Evolutionary conservation across 2,888 invertebrate genomes (phyloP).

Genomic region (Aleiodes alternator): DNA sequence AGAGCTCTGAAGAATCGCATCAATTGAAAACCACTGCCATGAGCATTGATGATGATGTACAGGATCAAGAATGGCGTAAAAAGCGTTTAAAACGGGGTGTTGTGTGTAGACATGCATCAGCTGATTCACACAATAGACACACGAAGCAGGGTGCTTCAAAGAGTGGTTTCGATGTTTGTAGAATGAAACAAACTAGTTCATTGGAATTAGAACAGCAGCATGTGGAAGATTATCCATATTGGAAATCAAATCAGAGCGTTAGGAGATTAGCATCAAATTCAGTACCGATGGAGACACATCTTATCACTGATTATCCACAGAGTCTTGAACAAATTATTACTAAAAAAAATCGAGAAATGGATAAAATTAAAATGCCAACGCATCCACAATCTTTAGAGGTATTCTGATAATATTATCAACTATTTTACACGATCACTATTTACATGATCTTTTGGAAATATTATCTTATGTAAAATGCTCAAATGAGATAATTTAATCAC

Average conservation of each 20-base stretch:
- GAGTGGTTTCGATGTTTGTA: slow-evolving; percentile 75
- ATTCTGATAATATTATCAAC: slow-evolving; percentile 20
- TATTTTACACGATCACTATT: too few species aligned
- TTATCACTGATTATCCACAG: slow-evolving; percentile 70
- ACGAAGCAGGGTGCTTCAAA: slow-evolving; percentile 73
- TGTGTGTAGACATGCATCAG: slow-evolving; percentile 69
- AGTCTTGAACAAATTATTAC: slow-evolving; percentile 70
- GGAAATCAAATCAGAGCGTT: slow-evolving; percentile 72
- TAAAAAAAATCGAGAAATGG: slow-evolving; percentile 67
- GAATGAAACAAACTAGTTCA: slow-evolving; percentile 78
- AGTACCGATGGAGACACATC: slow-evolving; percentile 69
- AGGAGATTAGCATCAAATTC: slow-evolving; percentile 69
- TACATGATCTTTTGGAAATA: too few species aligned
- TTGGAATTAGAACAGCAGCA: slow-evolving; percentile 76
- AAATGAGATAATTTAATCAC: too few species aligned
- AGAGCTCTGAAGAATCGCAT: slow-evolving; percentile 86
- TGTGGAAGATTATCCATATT: slow-evolving; percentile 69
- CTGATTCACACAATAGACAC: slow-evolving; percentile 69
- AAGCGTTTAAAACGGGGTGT: slow-evolving; percentile 66
- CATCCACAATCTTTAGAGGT: slow-evolving; percentile 73
- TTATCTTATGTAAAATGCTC: too few species aligned
- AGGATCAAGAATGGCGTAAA: slow-evolving; percentile 59
- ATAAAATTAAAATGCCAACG: slow-evolving; percentile 72
- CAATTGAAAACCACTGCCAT: slow-evolving; percentile 68
- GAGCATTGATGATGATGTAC: slow-evolving; percentile 64